Evolutionary conservation across 2,888 invertebrate species (phyloP), one percentile per base, ranked within the genome.

Genomic region (Hymenopus coronatus): DNA sequence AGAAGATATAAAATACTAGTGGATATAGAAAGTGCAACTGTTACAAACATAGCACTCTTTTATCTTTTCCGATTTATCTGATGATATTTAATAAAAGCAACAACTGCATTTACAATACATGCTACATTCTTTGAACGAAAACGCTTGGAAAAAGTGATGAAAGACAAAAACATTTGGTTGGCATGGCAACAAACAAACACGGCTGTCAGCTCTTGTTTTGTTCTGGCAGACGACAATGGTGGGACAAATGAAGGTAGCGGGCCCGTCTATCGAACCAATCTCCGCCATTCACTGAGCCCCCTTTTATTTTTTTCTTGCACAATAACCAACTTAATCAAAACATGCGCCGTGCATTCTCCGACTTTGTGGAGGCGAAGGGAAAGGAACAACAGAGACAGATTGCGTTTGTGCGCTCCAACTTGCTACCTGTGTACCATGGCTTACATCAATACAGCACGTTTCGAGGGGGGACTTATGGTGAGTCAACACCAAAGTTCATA

Each of bases 241-340:
- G 14, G 46, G n/a, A 33, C n/a, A 54, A 84, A 85, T 14, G 46
- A 54, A 54, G 83, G 83, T n/a, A 83, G 88, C 33, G 83, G 82
- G 30, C 82, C 46, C 40, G 83, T 20, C 25, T 70, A 25, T 70
- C 54, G 54, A 70, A 70, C 54, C 54, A 70, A 70, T 70, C 54
- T 70, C 54, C 54, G 54, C 54, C 54, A 70, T 70, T 70, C 54
- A 70, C 54, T 20, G 20, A 25, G 20, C 54, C 54, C 54, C 54
- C 25, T 70, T 70, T 70, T 12, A 40, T 40, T 20, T 70, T 70
- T 70, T 70, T 70, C 54, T 70, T 70, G 54, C 85, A 85, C 54
- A 87, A 87, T 87, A 82, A 33, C 81, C 33, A 87, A 82, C 87
- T 87, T 87, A 87, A 87, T 87, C 87, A 87, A 86, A 82, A 70